Evolutionary conservation across 2,113 vertebrate genomes (phyloP), one percentile per base, ranked within the genome.

Genomic region (Neolamprologus sp.): DNA sequence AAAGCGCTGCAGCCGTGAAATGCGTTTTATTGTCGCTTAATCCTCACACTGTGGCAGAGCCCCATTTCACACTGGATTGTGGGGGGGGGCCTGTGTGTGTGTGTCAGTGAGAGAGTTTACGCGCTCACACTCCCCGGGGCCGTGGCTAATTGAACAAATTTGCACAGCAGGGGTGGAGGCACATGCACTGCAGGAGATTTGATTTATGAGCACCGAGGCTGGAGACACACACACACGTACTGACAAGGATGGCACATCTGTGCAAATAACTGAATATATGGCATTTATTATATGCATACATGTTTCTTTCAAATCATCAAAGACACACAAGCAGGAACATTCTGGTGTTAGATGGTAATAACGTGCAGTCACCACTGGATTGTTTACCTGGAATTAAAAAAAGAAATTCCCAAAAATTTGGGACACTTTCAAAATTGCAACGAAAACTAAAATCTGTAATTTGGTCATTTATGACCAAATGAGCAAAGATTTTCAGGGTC

Each of bases 121-220:
- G 4, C 4, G 47, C 79, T 88, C 58, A 84, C 96, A 95, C 97
- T 94, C 91, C 97, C 97, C 16, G 94, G 96, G 97, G 97, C 97
- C 96, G 95, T 98, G 96, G 96, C 98, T 98, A 99, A 99, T 99
- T 97, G 98, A 97, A 98, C 98, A 98, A 98, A 99, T 99, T 98
- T 97, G 97, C 98, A 97, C 98, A 98, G 98, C 97, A 95, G 98
- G 98, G 96, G 96, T 95, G 95, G 94, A 95, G 96, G 96, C 95
- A 81, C 97, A 91, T 86, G 96, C 96, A 90, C 93, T 82, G 96
- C 96, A 90, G 95, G 95, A 94, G 93, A 68, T 91, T 93, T 98
- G 97, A 98, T 98, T 96, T 96, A 98, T 96, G 95, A 88, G 94
- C 95, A 93, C 82, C 7, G 86, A 28, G 93, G 85, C 89, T 87